Percentiles rank a stretch among this genome's conserved stretches.
Conservation (phyloP, 2,888 invertebrate genomes). For the Nephrotoma guestfalica region DNA sequence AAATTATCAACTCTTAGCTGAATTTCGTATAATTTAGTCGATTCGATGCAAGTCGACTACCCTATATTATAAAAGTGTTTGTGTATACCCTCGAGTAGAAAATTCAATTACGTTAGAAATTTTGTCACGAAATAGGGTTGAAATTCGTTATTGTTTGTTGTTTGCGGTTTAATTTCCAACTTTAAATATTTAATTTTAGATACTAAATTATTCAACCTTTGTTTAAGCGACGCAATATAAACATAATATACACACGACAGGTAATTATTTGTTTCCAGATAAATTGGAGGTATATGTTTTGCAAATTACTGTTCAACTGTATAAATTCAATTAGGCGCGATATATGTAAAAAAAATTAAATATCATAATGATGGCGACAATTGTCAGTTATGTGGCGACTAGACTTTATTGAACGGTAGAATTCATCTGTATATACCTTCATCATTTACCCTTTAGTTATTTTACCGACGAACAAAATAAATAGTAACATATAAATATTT, state of each 20-base stretch:
- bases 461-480: no score
- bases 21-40: background rate
- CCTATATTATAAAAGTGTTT: background rate
- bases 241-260: background rate
- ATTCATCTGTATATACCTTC: no score
- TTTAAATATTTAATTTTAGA: background rate
- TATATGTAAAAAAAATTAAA: no score
- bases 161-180: background rate
- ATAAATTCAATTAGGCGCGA: no score
- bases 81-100: background rate
- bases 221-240: background rate
- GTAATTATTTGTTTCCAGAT: no score
- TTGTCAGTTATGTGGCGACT: no score
- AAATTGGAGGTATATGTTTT: no score
- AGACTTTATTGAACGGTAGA: no score
- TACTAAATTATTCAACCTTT: background rate
- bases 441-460: no score
- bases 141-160: background rate
- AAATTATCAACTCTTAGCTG: background rate
- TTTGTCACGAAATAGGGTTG: background rate
- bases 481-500: background rate
- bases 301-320: no score
- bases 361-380: no score
- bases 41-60: background rate
- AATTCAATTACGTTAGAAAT: background rate